Conservation (phyloP, 2,797 vertebrate species). For the Garrulus glandarius region DNA sequence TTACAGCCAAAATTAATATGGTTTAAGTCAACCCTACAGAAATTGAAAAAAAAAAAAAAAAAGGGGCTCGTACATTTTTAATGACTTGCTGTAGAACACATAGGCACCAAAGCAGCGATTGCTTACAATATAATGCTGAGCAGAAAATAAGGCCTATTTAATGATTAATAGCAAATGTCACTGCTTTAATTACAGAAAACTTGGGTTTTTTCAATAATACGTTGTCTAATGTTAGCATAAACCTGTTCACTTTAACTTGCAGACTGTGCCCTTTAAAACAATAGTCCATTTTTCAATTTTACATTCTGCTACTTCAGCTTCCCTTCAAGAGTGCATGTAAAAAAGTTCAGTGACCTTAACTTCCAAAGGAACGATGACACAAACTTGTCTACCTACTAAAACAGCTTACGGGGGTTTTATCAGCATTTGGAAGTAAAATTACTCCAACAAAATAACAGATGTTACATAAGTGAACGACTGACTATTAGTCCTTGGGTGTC, state of each 20-base stretch:
- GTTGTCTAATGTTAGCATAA: constrained; percentile 61
- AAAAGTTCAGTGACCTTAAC: constrained; percentile 79
- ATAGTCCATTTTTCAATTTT: constrained; percentile 83
- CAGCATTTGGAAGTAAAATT: constrained; percentile 78
- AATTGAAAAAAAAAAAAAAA: not conserved
- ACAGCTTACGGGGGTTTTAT: constrained; percentile 82
- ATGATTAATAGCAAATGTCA: constrained; percentile 81
- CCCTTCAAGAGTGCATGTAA: constrained; percentile 78
- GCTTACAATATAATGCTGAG: not conserved
- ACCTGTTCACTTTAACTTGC: constrained; percentile 74
- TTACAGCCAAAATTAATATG: not conserved
- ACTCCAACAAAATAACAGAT: constrained; percentile 82
- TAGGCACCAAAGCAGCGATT: not conserved
- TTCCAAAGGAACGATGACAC: constrained; percentile 72
- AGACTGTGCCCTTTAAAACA: constrained; percentile 72
- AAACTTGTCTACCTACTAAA: constrained; percentile 85
- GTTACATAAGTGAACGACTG: constrained; percentile 76
- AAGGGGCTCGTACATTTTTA: not conserved
- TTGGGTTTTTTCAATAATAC: constrained; percentile 76
- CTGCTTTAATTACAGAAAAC: constrained; percentile 80
- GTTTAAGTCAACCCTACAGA: not conserved
- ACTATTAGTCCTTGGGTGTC: constrained; percentile 78
- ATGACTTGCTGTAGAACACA: not conserved
- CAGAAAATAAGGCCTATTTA: constrained; percentile 40
- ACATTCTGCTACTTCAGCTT: constrained; percentile 88